These are phyloP conservation scores for Mus spretus DNA, from an alignment of 2,797 vertebrate species.

Conservation along the genomic window DNA sequence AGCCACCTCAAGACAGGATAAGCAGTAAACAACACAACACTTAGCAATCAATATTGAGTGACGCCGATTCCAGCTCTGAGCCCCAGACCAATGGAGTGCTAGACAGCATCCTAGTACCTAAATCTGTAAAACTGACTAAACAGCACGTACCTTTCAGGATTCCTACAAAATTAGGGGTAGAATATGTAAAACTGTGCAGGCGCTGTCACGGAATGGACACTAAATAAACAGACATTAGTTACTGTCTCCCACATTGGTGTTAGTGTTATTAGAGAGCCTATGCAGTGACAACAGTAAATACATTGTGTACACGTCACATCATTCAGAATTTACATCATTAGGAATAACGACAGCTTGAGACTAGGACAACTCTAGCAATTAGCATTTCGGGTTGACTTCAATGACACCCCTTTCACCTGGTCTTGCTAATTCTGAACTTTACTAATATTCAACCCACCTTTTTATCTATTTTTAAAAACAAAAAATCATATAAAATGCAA, in stretches of 20 bases:
- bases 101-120: background rate
- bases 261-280: background rate
- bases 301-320: background rate
- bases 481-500: background rate
- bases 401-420: background rate
- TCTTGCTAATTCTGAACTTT: background rate
- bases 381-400: background rate
- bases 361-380: background rate
- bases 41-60: background rate
- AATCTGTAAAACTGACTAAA: background rate
- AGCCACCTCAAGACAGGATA: background rate
- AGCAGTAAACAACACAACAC: too few species aligned
- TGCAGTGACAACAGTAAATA: background rate
- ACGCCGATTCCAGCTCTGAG: background rate
- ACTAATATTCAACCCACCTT: background rate
- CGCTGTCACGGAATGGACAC: background rate
- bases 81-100: background rate
- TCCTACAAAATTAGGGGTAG: background rate
- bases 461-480: constrained; percentile 1
- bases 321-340: background rate
- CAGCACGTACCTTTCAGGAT: background rate
- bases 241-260: background rate
- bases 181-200: background rate
- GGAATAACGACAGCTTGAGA: background rate
- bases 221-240: background rate